Conservation (phyloP, 2,113 vertebrate genomes). For the Collichthys lucidus region DNA sequence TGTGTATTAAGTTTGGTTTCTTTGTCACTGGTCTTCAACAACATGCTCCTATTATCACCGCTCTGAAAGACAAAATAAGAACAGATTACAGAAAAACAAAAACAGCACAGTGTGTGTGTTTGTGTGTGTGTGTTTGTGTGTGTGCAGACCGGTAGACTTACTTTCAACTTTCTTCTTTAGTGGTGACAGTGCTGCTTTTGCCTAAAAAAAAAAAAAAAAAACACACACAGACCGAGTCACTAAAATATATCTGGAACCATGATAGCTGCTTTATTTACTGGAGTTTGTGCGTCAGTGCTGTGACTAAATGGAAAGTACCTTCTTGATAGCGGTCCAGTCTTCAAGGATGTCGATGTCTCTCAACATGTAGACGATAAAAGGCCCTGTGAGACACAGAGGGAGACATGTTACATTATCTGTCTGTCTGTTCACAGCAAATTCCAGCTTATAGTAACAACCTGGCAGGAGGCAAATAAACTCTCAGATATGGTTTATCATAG, state of each 20-base stretch:
- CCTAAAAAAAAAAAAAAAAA: too few relatives aligned
- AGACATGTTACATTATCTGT: background rate
- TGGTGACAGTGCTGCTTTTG: conserved; percentile 87
- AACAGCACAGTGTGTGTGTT: background rate
- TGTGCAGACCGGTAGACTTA: conserved; percentile 66
- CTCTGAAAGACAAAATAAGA: conserved; percentile 71
- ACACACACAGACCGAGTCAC: conserved; percentile 7
- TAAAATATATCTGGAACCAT: background rate
- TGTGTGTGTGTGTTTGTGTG: too few relatives aligned
- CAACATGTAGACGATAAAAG: conserved; percentile 94
- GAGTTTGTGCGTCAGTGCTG: background rate
- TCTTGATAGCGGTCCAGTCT: conserved; percentile 93
- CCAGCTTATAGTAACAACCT: background rate
- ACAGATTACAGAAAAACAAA: background rate
- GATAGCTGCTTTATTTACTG: background rate
- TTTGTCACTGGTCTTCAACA: conserved; percentile 63
- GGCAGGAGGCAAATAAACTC: background rate
- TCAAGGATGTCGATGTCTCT: conserved; percentile 92
- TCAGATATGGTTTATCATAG: background rate
- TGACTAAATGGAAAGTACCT: conserved; percentile 76
- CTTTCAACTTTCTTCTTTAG: conserved; percentile 90
- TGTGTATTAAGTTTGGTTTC: conserved; percentile 70
- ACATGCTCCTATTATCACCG: conserved; percentile 78
- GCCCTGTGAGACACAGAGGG: conserved; percentile 77
- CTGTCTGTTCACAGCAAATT: background rate